Evolutionary conservation across 2,888 invertebrate genomes (phyloP), one percentile per base, ranked within the genome.

Genomic region (Polia nebulosa): DNA sequence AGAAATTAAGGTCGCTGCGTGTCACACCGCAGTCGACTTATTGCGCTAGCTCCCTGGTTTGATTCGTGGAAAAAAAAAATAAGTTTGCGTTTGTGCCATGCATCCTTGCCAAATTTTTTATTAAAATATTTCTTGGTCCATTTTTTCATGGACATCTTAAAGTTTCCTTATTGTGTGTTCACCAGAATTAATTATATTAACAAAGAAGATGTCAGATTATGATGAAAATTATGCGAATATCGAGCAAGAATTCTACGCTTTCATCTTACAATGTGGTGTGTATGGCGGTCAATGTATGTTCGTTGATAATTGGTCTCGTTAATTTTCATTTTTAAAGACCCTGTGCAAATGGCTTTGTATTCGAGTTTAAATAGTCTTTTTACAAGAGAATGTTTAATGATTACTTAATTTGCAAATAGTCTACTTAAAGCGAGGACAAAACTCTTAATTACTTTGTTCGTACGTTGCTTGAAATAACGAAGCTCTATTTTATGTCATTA

Each of bases 241-340:
- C 2, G 9, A 27, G 8, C n/a, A 41, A 71, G 34, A 25, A 4
- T 20, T 8, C 4, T 15, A 3, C 2, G 27, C 0, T 47, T 17
- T 27, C 6, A 9, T 7, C 20, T 57, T 60, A 49, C 60, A 9
- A 8, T 41, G 22, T 60, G 63, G 76, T 80, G 61, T 77, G 27
- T 47, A 49, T 4, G 8, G 29, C 49, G 32, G 75, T 58, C 57
- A 58, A 55, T 41, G 59, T 52, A 45, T 66, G 69, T 55, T 51
- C 36, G 67, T 45, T 68, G 59, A 75, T 81, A 76, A 81, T 69
- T 68, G 65, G 61, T 52, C 52, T 70, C 79, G 64, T 82, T 81
- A 63, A 76, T 83, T 81, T 78, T 67, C 20, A 76, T 81, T 72
- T 73, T 72, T 70, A 66, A 72, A 64, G 68, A 65, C 49, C 29